A percentile compares a stretch with the other conserved stretches of the same genome.
Evolutionary conservation across 1,140 invertebrate species (phyloP).

Genomic region (Drosophila suzukii): DNA sequence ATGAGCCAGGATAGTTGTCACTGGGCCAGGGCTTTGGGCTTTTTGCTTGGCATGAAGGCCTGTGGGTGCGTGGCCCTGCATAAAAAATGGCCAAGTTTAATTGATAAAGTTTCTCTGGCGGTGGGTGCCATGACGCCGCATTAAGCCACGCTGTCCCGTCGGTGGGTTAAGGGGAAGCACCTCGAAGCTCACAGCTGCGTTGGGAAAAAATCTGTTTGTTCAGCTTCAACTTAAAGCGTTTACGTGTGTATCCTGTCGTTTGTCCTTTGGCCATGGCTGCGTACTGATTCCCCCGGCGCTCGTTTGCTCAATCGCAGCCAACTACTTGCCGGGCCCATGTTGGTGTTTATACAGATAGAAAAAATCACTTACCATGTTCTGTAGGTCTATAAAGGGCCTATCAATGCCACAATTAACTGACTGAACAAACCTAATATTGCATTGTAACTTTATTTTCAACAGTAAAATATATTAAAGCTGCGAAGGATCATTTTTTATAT

Average conservation of each 20-base stretch:
- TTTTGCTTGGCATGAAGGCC: constrained; percentile 10
- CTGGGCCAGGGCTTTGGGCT: constrained; percentile 25
- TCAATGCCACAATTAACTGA: too few species aligned
- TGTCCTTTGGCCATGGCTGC: constrained; percentile 42
- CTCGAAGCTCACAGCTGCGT: constrained; percentile 34
- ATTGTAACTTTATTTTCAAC: too few species aligned
- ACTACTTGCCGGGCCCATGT: constrained; percentile 48
- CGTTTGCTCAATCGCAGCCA: constrained; percentile 78
- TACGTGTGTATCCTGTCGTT: constrained; percentile 59
- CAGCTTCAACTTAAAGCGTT: constrained; percentile 74
- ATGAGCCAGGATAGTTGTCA: constrained; percentile 33
- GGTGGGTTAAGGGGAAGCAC: constrained; percentile 4
- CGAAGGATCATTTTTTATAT: too few species aligned
- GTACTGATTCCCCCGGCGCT: constrained; percentile 74
- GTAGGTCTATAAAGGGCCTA: too few species aligned
- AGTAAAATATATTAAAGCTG: too few species aligned
- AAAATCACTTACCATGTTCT: not conserved
- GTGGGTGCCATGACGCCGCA: constrained; percentile 76
- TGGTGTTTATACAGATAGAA: constrained; percentile 8
- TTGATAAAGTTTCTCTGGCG: constrained; percentile 78
- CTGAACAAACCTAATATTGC: too few species aligned
- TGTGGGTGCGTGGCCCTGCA: constrained; percentile 65
- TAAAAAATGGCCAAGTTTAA: constrained; percentile 79
- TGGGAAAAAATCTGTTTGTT: constrained; percentile 75
- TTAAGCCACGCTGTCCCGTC: constrained; percentile 48